phyloP scores from a whole-genome alignment of 2,797 vertebrate species.

The Mareca strepera region DNA sequence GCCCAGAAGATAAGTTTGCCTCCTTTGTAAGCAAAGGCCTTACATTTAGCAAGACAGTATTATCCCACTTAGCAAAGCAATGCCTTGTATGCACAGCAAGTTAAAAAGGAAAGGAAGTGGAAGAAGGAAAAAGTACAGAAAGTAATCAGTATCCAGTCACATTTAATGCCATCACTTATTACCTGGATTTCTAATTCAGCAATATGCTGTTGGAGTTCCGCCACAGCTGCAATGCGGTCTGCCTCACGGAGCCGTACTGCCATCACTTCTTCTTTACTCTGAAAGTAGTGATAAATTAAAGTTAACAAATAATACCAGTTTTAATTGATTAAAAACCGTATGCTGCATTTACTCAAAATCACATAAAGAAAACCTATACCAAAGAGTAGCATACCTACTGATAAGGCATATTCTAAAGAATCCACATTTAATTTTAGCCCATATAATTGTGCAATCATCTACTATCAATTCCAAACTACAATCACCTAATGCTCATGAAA shows the following conservation, averaged over 20 bases:
- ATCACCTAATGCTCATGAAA: neutral
- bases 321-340: neutral
- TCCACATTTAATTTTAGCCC: neutral
- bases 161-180: conserved; percentile 14
- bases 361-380: neutral
- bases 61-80: neutral
- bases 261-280: conserved; percentile 99
- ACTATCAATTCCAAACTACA: neutral
- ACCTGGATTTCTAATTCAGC: conserved; percentile 99
- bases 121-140: neutral
- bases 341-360: neutral
- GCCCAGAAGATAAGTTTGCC: neutral
- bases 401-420: neutral
- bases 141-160: neutral
- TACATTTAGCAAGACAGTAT: neutral
- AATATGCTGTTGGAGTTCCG: conserved; percentile 95
- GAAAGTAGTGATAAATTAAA: conserved; percentile 1
- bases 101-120: neutral
- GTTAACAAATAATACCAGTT: neutral
- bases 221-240: conserved; percentile 96
- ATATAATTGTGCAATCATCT: neutral
- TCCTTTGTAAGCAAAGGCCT: neutral
- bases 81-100: neutral
- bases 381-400: neutral
- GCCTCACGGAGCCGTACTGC: conserved; percentile 94